Conservation (phyloP, 2,797 vertebrate genomes). For the Notolabrus celidotus region DNA sequence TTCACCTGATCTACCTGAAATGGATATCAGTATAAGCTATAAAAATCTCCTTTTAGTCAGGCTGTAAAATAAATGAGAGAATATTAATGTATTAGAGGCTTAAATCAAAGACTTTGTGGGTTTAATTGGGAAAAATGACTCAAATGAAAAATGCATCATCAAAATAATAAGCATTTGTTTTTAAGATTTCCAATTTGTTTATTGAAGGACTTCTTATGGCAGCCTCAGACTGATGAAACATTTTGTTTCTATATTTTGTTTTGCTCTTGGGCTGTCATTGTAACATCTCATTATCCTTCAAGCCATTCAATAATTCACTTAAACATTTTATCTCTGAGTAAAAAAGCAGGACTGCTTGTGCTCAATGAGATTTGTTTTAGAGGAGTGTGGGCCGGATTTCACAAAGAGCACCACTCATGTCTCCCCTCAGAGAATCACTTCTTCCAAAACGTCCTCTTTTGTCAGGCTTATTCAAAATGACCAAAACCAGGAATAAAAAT, state of each 20-base stretch:
- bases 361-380: constrained; percentile 9
- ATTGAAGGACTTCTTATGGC: neutral
- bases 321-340: neutral
- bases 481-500: constrained; percentile 19
- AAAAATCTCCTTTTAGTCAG: too few species aligned
- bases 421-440: neutral
- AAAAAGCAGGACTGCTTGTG: neutral
- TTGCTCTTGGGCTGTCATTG: neutral
- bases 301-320: constrained; percentile 11
- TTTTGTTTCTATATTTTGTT: neutral
- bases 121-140: too few species aligned
- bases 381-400: constrained; percentile 6
- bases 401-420: constrained; percentile 1
- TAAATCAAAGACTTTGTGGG: too few species aligned
- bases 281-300: constrained; percentile 1
- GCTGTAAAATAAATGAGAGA: too few species aligned
- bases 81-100: too few species aligned
- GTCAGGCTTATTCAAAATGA: neutral
- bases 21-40: too few species aligned
- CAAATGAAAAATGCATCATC: too few species aligned
- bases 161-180: neutral
- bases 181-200: neutral
- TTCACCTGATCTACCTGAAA: too few species aligned
- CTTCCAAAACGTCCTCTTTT: neutral
- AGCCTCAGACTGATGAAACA: neutral